phyloP scores from a whole-genome alignment of 1,140 invertebrate species.

The Ladona fulva region DNA sequence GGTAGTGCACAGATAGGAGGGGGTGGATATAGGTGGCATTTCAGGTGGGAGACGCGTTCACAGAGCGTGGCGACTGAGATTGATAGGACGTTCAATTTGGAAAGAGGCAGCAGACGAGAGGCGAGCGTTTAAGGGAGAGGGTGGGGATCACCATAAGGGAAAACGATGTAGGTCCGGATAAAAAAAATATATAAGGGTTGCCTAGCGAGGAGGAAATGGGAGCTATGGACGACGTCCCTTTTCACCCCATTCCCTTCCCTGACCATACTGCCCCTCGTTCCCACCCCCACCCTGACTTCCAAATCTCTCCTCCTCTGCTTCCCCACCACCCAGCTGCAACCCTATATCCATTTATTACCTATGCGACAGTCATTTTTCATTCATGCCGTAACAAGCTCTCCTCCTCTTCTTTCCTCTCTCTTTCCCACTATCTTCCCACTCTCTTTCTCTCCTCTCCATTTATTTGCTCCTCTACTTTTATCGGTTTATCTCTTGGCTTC shows the following conservation, averaged over 20 bases:
- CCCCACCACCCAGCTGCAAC: background rate
- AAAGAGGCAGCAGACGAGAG: background rate
- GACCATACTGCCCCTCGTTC: too few species aligned
- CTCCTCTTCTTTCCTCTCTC: background rate
- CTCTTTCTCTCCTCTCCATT: background rate
- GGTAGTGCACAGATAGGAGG: background rate
- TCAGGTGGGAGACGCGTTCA: background rate
- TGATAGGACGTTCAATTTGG: background rate
- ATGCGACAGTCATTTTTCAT: slow-evolving; percentile 9
- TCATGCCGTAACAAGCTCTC: background rate
- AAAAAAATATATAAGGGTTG: background rate
- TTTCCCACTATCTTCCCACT: background rate
- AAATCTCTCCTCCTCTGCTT: too few species aligned
- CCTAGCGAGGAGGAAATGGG: background rate
- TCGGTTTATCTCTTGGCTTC: too few species aligned
- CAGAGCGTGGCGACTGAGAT: background rate
- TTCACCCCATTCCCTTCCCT: too few species aligned
- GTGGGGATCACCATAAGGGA: background rate
- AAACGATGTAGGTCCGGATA: background rate
- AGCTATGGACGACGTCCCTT: too few species aligned
- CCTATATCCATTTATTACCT: slow-evolving; percentile 7
- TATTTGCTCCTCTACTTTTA: too few species aligned
- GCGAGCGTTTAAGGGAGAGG: background rate
- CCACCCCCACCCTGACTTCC: too few species aligned
- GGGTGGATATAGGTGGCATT: background rate